These are phyloP conservation scores for Myanophis thanlyinensis DNA, from an alignment of 2,113 vertebrate species.

Conservation along the genomic window DNA sequence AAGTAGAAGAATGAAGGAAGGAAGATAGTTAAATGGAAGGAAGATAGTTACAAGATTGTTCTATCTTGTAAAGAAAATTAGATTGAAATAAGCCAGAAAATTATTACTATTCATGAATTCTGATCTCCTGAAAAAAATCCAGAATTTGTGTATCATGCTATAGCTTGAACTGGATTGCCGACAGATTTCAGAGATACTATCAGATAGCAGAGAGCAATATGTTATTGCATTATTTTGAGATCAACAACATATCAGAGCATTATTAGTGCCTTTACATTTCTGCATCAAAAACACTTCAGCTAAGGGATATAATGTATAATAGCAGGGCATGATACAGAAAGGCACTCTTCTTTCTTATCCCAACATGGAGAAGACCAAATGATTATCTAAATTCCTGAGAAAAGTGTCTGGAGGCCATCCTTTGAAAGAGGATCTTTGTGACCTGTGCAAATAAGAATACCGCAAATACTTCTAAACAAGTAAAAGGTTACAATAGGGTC, in stretches of 20 bases:
- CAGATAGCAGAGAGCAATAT: neutral
- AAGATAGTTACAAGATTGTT: too few relatives aligned
- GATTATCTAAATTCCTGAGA: conserved; percentile 69
- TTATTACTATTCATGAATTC: neutral
- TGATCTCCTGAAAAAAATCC: neutral
- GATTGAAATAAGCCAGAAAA: neutral
- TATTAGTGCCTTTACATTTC: neutral
- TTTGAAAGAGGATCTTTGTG: conserved; percentile 78
- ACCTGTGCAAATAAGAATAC: conserved; percentile 80
- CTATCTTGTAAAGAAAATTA: neutral
- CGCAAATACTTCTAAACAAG: conserved; percentile 89
- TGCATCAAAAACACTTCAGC: neutral
- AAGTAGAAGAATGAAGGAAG: too few relatives aligned
- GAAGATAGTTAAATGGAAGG: too few relatives aligned
- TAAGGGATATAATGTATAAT: conserved; percentile 33
- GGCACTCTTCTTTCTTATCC: conserved; percentile 49
- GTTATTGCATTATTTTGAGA: neutral
- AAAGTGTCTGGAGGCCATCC: conserved; percentile 74
- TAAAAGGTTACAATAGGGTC: conserved; percentile 84
- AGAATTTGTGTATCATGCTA: neutral
- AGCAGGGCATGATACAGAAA: conserved; percentile 31
- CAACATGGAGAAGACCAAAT: conserved; percentile 69
- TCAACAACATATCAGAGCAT: neutral
- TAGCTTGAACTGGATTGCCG: neutral
- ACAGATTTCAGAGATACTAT: neutral